phyloP scores from a whole-genome alignment of 2,113 vertebrate species.

The Brachyhypopomus gauderio region DNA sequence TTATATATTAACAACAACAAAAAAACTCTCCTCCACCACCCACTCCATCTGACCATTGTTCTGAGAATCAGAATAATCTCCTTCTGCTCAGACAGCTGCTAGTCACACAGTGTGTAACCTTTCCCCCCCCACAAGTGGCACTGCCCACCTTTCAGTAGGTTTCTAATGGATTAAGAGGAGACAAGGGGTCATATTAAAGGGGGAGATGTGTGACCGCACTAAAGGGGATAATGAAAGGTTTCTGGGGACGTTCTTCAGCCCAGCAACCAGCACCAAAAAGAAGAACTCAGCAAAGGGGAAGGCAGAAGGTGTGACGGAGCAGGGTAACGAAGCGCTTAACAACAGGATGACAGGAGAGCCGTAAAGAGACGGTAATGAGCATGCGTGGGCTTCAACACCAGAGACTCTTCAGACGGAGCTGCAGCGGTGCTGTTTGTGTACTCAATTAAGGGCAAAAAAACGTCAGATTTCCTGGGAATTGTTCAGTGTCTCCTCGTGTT shows the following conservation, averaged over 20 bases:
- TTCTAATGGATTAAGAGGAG: not conserved
- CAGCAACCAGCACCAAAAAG: not conserved
- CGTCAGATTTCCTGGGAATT: slow-evolving; percentile 22
- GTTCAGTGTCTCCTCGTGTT: slow-evolving; percentile 1
- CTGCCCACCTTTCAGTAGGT: slow-evolving; percentile 14
- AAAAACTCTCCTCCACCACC: not conserved
- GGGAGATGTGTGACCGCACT: not conserved
- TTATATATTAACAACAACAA: not conserved
- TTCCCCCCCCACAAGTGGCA: slow-evolving; percentile 11
- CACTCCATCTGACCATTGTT: not conserved
- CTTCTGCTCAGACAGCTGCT: slow-evolving; percentile 3
- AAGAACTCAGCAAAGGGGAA: slow-evolving; percentile 5
- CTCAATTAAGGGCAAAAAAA: not conserved
- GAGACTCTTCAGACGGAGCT: slow-evolving; percentile 3
- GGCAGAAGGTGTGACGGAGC: not conserved
- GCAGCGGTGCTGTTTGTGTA: not conserved
- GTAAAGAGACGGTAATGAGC: slow-evolving; percentile 16
- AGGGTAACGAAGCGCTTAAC: not conserved
- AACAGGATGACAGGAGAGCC: not conserved
- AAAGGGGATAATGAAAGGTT: not conserved
- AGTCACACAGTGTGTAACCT: slow-evolving; percentile 5
- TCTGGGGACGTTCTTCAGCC: not conserved
- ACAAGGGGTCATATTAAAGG: not conserved
- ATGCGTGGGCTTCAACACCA: not conserved
- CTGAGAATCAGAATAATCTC: slow-evolving; percentile 33